phyloP scores from a whole-genome alignment of 2,797 vertebrate genomes.

The Catamblyrhynchus diadema region DNA sequence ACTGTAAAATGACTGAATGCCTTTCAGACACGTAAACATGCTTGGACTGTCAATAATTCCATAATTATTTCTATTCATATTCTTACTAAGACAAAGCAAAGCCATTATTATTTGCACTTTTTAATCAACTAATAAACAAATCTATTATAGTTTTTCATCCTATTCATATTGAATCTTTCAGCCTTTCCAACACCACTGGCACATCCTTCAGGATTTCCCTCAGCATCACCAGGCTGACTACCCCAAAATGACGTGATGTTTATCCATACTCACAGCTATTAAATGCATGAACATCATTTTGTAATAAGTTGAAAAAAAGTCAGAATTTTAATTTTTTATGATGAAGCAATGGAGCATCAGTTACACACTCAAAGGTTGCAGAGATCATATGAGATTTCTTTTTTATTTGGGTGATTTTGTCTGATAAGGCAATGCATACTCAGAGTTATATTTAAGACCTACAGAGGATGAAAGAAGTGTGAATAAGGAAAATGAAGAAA shows the following conservation, averaged over 20 bases:
- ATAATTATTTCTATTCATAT: not conserved
- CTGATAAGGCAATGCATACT: not conserved
- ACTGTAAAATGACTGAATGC: not conserved
- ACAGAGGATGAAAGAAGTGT: not conserved
- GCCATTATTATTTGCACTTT: not conserved
- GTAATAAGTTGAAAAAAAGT: not conserved
- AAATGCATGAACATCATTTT: not conserved
- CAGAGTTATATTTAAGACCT: not conserved
- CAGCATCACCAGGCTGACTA: not conserved
- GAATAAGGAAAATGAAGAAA: not conserved
- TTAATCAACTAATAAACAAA: not conserved
- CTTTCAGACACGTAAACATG: not conserved
- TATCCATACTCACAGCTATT: not conserved
- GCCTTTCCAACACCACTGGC: not conserved
- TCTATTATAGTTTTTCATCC: not conserved
- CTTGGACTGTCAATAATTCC: not conserved
- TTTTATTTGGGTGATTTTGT: not conserved
- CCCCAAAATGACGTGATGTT: not conserved
- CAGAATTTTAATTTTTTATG: not conserved
- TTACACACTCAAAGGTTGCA: not conserved
- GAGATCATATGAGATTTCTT: not conserved
- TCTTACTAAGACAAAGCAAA: not conserved
- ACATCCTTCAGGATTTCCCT: not conserved
- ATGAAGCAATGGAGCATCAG: not conserved
- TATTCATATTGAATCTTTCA: not conserved